Percentiles rank a stretch among this genome's conserved stretches.
Evolutionary conservation across 2,888 invertebrate genomes (phyloP).

Genomic region (Ferdinandea cuprea): DNA sequence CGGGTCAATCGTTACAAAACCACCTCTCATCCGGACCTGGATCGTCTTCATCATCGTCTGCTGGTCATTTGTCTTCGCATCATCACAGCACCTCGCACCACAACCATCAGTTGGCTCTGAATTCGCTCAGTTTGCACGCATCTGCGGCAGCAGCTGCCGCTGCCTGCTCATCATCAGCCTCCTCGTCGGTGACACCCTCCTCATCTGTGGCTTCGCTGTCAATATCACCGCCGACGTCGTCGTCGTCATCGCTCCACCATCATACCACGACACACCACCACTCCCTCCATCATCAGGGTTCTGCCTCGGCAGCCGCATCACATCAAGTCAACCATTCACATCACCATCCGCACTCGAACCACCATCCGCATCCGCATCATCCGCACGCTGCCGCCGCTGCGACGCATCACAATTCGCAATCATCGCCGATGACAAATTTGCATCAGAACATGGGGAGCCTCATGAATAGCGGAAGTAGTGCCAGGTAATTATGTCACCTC

Average conservation of each 20-base stretch:
- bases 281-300: slow-evolving; percentile 74
- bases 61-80: slow-evolving; percentile 75
- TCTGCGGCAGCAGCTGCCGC: slow-evolving; percentile 71
- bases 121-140: slow-evolving; percentile 78
- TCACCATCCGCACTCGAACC: slow-evolving; percentile 78
- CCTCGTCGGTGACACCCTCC: slow-evolving; percentile 74
- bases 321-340: slow-evolving; percentile 76
- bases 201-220: slow-evolving; percentile 70
- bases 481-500: slow-evolving; percentile 79
- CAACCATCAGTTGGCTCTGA: slow-evolving; percentile 80
- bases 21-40: slow-evolving; percentile 80
- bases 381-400: slow-evolving; percentile 80
- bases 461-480: slow-evolving; percentile 83
- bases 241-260: slow-evolving; percentile 73
- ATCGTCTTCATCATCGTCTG: slow-evolving; percentile 77
- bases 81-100: slow-evolving; percentile 76
- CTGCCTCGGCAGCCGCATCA: slow-evolving; percentile 70
- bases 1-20: slow-evolving; percentile 79
- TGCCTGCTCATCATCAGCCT: slow-evolving; percentile 64
- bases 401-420: slow-evolving; percentile 81
- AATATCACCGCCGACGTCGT: slow-evolving; percentile 72
- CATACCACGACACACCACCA: slow-evolving; percentile 64
- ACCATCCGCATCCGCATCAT: slow-evolving; percentile 77
- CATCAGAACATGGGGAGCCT: slow-evolving; percentile 83
- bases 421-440: slow-evolving; percentile 82